Evolutionary conservation across 2,888 invertebrate species (phyloP).

Genomic region (Tinea pellionella): DNA sequence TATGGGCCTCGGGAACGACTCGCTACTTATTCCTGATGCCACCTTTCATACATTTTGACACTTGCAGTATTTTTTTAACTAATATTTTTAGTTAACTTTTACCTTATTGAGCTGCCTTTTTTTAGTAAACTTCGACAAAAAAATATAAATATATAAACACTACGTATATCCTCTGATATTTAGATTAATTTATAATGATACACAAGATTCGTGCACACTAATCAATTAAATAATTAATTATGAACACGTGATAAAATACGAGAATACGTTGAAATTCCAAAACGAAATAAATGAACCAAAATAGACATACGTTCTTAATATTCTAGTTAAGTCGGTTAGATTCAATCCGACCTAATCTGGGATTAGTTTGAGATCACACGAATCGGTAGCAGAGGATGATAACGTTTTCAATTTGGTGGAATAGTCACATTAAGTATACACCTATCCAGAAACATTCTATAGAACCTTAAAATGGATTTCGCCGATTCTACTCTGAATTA

Average conservation of each 20-base stretch:
- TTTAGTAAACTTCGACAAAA: no score
- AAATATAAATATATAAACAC: no score
- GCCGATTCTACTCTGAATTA: background rate
- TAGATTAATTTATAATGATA: no score
- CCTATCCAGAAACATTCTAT: background rate
- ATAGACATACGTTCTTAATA: slow-evolving; percentile 5
- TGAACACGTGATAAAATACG: background rate
- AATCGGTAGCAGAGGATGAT: slow-evolving; percentile 45
- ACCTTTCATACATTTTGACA: slow-evolving; percentile 4
- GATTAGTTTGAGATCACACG: slow-evolving; percentile 50
- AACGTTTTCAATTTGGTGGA: slow-evolving; percentile 30
- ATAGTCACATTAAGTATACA: slow-evolving; percentile 12
- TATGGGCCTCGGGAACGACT: background rate
- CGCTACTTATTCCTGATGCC: slow-evolving; percentile 4
- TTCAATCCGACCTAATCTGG: slow-evolving; percentile 53
- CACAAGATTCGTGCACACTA: no score
- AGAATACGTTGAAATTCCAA: background rate
- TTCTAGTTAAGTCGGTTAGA: slow-evolving; percentile 23
- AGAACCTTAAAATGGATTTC: background rate
- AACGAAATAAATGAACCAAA: background rate
- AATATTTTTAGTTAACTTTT: background rate
- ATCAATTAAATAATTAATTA: no score
- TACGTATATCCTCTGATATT: no score
- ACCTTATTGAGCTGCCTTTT: no score
- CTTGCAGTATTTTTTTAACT: background rate